Base-by-base conservation (phyloP, 2,888 invertebrate genomes). In the Phortica magna region DNA sequence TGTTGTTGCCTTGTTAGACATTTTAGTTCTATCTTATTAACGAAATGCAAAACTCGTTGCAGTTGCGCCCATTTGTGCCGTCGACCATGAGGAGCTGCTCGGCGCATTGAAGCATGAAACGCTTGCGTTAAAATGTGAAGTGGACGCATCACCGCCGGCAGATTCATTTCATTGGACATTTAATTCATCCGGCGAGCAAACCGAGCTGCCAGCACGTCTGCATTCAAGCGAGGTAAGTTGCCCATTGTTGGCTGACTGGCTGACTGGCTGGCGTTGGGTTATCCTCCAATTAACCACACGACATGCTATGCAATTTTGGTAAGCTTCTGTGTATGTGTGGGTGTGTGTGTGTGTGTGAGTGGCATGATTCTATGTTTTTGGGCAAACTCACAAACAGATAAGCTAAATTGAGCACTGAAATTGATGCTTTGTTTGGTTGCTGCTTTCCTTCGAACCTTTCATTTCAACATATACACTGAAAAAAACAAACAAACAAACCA, bases 101-200 rank as follows among this genome's bases (percentile, higher is more conserved):
- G 97, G 97, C 0, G 97, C 97, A 72, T 93, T 97, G 85, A 96
- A 97, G 92, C 96, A 96, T 91, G 97, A 97, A 92, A 96, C 96
- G n/a, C 95, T 97, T 76, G 94, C 95, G 76, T 92, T 97, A 82
- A 95, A 95, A 90, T 98, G 97, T 91, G 95, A 96, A 81, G 97
- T 97, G 81, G 96, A 97, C 89, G 96, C 97, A 83, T 97, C 97
- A 90, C 97, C 97, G n/a, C 94, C 96, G 9, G 94, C 96, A 76
- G 95, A 95, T 87, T 94, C 95, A 88, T 98, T 97, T 92, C 96
- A 96, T 89, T 98, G 98, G 98, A 97, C 97, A 82, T 97, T 98
- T 93, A 98, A 98, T 93, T 96, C 96, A 91, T 96, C 96, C 78
- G 97, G 97, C 19, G 96, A 96, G 89, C 95, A 96, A 92, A 95